Conservation (phyloP, 2,797 vertebrate species). For the Pipistrellus kuhlii region DNA sequence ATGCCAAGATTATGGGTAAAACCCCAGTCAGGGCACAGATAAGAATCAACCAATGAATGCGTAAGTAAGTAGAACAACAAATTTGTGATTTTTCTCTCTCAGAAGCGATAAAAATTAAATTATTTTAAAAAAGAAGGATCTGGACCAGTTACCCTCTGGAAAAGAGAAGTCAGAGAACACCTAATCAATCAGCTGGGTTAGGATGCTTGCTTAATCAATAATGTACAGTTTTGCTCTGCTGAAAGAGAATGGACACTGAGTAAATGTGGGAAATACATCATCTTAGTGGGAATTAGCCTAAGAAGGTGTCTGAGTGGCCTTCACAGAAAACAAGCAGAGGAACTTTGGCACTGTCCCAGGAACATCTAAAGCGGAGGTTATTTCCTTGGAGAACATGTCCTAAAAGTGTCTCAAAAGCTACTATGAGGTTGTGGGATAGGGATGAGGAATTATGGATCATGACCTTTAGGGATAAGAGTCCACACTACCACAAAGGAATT, state of each 20-base stretch:
- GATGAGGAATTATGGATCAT: neutral
- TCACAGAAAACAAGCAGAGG: conserved; percentile 24
- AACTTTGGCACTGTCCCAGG: conserved; percentile 7
- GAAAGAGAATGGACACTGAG: neutral
- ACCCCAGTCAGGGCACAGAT: neutral
- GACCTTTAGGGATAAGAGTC: neutral
- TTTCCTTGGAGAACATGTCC: neutral
- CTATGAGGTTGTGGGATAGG: neutral
- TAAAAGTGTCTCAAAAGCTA: neutral
- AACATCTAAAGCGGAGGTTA: conserved; percentile 49
- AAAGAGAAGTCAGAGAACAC: neutral
- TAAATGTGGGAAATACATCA: neutral
- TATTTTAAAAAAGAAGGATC: neutral
- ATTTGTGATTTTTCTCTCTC: neutral
- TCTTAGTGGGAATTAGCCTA: conserved; percentile 34
- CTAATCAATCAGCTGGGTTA: neutral
- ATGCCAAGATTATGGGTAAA: neutral
- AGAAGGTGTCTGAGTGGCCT: conserved; percentile 13
- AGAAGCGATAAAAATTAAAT: neutral
- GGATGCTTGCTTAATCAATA: neutral
- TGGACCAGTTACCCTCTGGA: neutral
- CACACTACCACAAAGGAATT: neutral
- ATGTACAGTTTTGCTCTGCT: neutral
- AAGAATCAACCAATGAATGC: neutral
- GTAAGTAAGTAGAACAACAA: neutral